phyloP scores from a whole-genome alignment of 2,888 invertebrate species.

The Masnerella sp. region DNA sequence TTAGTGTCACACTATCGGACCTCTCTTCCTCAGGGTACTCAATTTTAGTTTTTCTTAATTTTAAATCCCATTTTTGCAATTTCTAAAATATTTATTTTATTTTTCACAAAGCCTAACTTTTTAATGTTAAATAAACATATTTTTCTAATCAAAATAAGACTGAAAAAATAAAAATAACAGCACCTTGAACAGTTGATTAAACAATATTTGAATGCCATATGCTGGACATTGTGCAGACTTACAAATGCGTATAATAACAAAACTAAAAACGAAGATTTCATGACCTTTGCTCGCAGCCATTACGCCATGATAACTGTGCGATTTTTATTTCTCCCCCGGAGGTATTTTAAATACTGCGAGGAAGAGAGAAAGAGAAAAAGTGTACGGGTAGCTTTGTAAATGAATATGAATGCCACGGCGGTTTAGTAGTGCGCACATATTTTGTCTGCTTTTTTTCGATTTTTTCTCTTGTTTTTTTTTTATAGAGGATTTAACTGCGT shows the following conservation, averaged over 20 bases:
- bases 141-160: too few species aligned
- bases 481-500: conserved; percentile 43
- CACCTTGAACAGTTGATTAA: conserved; percentile 23
- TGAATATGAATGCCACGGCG: conserved; percentile 57
- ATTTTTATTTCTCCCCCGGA: conserved; percentile 29
- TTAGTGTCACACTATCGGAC: too few species aligned
- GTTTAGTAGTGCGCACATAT: conserved; percentile 44
- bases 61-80: too few species aligned
- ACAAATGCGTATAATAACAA: conserved; percentile 42
- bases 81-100: too few species aligned
- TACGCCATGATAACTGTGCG: conserved; percentile 47
- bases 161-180: too few species aligned
- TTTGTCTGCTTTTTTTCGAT: conserved; percentile 1
- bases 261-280: conserved; percentile 34
- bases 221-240: conserved; percentile 28
- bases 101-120: too few species aligned
- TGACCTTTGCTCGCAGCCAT: conserved; percentile 44
- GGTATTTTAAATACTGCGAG: conserved; percentile 45
- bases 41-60: too few species aligned
- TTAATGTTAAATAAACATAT: too few species aligned
- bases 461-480: conserved; percentile 15
- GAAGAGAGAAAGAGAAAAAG: too few species aligned
- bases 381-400: conserved; percentile 33
- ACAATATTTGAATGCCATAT: conserved; percentile 25
- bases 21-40: too few species aligned